Base-by-base conservation (phyloP, 2,113 vertebrate species). In the Laterallus jamaicensis region DNA sequence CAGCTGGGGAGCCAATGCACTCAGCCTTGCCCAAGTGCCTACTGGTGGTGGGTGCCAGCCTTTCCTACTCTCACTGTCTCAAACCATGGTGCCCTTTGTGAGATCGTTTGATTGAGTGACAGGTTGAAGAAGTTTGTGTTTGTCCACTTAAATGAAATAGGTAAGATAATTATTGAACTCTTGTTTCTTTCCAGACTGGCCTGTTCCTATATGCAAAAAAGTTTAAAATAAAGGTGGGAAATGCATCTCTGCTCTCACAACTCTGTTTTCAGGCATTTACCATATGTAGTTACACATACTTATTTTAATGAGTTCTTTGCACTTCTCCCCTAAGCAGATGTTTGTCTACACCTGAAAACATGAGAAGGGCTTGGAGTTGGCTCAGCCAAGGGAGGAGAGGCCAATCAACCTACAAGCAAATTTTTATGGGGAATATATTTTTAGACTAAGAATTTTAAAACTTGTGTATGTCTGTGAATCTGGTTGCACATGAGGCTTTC, bases 231-330 rank as follows among this genome's bases (percentile, higher is more conserved):
- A 62, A 47, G 13, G 24, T 40, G 26, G 9, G 24, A 49, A 88
- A 62, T 40, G 16, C 15, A n/a, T 24, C 6, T 68, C 86, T 92
- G 52, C 11, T 90, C 82, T 60, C 58, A 58, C 40, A 62, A 12
- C 37, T 86, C 31, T 66, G 1, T 84, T 78, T 88, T 64, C 69
- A 31, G 74, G 3, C 25, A 71, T 92, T 64, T 62, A 69, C 31
- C 31, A 80, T 40, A 55, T 92, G 29, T 54, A 93, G 35, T 86
- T 70, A 71, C 35, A 76, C n/a, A 26, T 21, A 56, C 15, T 97
- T 92, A 68, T 86, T 88, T 91, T 96, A 47, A 55, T 64, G 37
- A 95, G 58, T 47, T 88, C 63, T 54, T 92, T 95, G 52, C 39
- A 56, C 39, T 60, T 97, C 44, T 84, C 44, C 15, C 91, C 84